phyloP scores from a whole-genome alignment of 37 sponge, comb jelly and placozoan species.

The Diacarnus erythraeanus region DNA sequence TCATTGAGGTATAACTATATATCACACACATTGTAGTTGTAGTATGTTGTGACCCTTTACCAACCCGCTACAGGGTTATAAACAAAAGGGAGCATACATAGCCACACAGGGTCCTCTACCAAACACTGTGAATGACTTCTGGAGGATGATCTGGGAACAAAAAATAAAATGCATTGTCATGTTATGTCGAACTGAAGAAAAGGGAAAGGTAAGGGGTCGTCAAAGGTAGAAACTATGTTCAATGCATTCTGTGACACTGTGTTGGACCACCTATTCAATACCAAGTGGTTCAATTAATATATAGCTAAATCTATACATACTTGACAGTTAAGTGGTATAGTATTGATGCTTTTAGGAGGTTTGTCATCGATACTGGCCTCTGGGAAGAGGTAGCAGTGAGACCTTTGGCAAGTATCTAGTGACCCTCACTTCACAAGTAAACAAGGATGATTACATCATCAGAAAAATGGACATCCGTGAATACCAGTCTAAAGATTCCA shows the following conservation, averaged over 20 bases:
- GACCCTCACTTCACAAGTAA: slow-evolving; percentile 17
- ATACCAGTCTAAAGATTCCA: neutral
- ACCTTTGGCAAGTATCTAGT: slow-evolving; percentile 42
- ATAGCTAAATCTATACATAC: neutral
- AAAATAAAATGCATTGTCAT: slow-evolving; percentile 34
- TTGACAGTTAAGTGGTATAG: too few species aligned
- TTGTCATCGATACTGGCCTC: slow-evolving; percentile 58
- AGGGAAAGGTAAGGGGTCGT: slow-evolving; percentile 26
- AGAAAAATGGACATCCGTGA: slow-evolving; percentile 46
- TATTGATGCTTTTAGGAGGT: slow-evolving; percentile 25
- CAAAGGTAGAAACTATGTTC: too few species aligned
- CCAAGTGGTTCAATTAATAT: too few species aligned
- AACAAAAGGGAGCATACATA: slow-evolving; percentile 43
- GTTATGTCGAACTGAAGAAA: slow-evolving; percentile 28
- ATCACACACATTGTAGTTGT: neutral
- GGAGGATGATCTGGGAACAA: slow-evolving; percentile 72
- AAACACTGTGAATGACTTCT: slow-evolving; percentile 68
- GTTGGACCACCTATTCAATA: too few species aligned
- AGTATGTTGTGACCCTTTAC: neutral
- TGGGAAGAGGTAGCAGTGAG: slow-evolving; percentile 5
- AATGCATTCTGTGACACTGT: neutral
- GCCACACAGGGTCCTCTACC: slow-evolving; percentile 73
- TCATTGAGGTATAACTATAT: slow-evolving; percentile 24
- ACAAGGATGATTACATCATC: slow-evolving; percentile 10
- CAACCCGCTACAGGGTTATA: slow-evolving; percentile 27